Base-by-base conservation (phyloP, 2,888 invertebrate species). In the Heterodera filipjevi region DNA sequence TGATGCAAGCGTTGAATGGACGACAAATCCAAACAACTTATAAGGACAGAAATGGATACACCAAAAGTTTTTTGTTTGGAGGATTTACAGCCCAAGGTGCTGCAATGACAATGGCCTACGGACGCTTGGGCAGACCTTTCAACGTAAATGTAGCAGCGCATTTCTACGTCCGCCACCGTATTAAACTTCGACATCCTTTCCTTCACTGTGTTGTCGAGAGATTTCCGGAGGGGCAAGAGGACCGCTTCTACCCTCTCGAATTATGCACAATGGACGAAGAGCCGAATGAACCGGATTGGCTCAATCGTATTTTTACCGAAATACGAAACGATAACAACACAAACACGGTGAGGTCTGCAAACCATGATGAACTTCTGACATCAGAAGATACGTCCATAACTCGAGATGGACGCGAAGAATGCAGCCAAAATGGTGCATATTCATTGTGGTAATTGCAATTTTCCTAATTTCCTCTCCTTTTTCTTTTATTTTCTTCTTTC, bases 61-160 rank as follows among this genome's bases (percentile, higher is more conserved):
- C 22, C 5, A 72, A 72, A 44, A n/a, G n/a, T 10, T 72, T 72
- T 59, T 22, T 35, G 2, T 72, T 72, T 44, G 73, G 64, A 33
- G 73, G 64, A 10, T 22, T 72, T 10, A 72, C 33, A 1, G n/a
- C 33, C 32, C 35, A 72, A 44, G 73, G 73, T 2, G 44, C 73
- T 6, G 33, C 53, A 33, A 22, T 10, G 12, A 39, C 33, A 1
- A 32, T 39, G 33, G 73, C 73, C 10, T 72, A 72, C 33, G 73
- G 73, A 1, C 73, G 44, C 2, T 64, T 72, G 33, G 32, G 53
- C 0, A 6, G n/a, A 6, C 44, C 73, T 10, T 46, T 72, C 12
- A 72, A 72, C n/a, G 64, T 72, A 1, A 46, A 22, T n/a, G 44
- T 72, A 3, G 73, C 73, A 1, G 73, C 73, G 1, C 73, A 72